A percentile compares a stretch with the other conserved stretches of the same genome.
phyloP scores from a whole-genome alignment of 2,888 invertebrate species.

The Torymus tubicola region DNA sequence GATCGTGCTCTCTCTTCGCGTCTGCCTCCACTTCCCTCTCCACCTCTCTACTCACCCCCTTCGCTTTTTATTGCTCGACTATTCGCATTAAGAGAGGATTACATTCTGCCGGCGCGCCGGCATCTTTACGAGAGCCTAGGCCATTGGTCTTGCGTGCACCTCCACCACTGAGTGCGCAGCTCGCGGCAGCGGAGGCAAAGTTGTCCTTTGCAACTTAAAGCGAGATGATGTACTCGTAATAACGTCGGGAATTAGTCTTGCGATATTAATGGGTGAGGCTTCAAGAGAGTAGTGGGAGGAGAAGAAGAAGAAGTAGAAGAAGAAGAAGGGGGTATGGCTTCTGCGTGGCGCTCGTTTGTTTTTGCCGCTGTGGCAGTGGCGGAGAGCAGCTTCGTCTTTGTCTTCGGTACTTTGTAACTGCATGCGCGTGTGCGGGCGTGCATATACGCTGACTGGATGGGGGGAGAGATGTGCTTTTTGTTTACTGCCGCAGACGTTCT shows the following conservation, averaged over 20 bases:
- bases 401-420: too few relatives aligned
- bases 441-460: too few relatives aligned
- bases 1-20: constrained; percentile 42
- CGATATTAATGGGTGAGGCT: constrained; percentile 18
- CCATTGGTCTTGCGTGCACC: background rate
- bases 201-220: constrained; percentile 43
- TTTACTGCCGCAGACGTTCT: too few relatives aligned
- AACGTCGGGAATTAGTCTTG: constrained; percentile 32
- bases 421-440: too few relatives aligned
- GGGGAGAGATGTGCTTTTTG: too few relatives aligned
- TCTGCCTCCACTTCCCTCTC: constrained; percentile 17
- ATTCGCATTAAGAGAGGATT: constrained; percentile 58
- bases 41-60: constrained; percentile 20
- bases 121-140: background rate
- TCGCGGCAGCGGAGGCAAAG: background rate
- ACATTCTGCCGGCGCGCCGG: constrained; percentile 45
- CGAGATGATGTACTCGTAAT: constrained; percentile 37
- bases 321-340: background rate
- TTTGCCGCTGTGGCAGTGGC: too few relatives aligned
- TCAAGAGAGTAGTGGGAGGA: background rate
- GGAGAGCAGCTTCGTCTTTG: too few relatives aligned
- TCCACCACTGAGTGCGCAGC: background rate
- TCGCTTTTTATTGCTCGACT: constrained; percentile 56
- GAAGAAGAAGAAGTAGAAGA: constrained; percentile 8
- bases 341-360: too few relatives aligned